Evolutionary conservation across 37 sponge, comb jelly and placozoan genomes (phyloP).

Genomic region (Oscarella lobularis): DNA sequence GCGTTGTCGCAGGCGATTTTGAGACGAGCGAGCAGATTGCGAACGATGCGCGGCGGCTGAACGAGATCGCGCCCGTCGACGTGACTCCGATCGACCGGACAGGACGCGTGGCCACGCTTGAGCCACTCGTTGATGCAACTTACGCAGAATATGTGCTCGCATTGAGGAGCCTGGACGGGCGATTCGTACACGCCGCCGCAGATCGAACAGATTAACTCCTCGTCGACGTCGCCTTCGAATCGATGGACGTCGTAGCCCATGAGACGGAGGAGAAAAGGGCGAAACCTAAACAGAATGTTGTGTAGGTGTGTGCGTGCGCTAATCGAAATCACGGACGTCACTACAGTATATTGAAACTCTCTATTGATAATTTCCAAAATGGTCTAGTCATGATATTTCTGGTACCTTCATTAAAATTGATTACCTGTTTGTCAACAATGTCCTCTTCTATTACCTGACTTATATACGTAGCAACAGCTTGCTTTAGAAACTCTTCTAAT

Average conservation of each 20-base stretch:
- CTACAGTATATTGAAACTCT: no score
- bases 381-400: no score
- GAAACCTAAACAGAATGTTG: no score
- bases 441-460: no score
- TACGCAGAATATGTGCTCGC: conserved; percentile 91
- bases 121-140: conserved; percentile 84
- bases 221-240: conserved; percentile 79
- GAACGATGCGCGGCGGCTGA: conserved; percentile 75
- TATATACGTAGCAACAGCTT: no score
- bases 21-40: conserved; percentile 76
- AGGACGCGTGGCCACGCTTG: conserved; percentile 66
- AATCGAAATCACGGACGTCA: no score
- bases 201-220: conserved; percentile 83
- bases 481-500: no score
- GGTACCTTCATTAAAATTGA: no score
- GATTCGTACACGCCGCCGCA: conserved; percentile 70
- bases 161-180: conserved; percentile 73
- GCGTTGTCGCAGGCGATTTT: conserved; percentile 76
- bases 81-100: conserved; percentile 77
- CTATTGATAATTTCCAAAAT: no score
- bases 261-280: no score
- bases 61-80: conserved; percentile 53
- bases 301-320: no score
- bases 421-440: no score
- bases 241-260: conserved; percentile 86